Percentiles rank a stretch among this genome's conserved stretches.
These are phyloP conservation scores for Ephydatia muelleri DNA, from an alignment of 37 sponge, comb jelly and placozoan species.

Conservation along the genomic window DNA sequence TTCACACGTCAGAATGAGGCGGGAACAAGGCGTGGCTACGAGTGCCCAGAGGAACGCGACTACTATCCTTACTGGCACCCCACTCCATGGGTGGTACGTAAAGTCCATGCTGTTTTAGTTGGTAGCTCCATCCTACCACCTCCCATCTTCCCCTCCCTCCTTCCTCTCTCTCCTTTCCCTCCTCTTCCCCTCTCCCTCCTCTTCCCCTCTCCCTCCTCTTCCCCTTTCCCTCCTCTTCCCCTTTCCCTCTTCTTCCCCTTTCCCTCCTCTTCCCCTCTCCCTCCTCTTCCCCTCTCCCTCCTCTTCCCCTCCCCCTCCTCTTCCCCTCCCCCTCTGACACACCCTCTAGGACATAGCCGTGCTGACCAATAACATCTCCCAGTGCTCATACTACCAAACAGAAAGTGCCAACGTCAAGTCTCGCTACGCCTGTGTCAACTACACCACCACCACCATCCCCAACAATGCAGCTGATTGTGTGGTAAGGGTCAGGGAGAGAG, in stretches of 20 bases:
- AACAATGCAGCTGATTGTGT: constrained; percentile 84
- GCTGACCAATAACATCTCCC: constrained; percentile 79
- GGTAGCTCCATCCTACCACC: not conserved
- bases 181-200: no score
- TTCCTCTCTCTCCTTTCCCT: no score
- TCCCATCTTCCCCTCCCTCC: no score
- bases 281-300: no score
- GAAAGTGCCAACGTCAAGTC: constrained; percentile 92
- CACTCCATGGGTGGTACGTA: constrained; percentile 91
- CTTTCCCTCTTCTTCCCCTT: no score
- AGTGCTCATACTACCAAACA: constrained; percentile 79
- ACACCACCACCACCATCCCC: constrained; percentile 61
- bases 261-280: no score
- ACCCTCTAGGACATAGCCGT: constrained; percentile 92
- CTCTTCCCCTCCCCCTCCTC: no score
- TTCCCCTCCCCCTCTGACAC: no score
- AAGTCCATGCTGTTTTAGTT: not conserved
- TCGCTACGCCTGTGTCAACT: constrained; percentile 68
- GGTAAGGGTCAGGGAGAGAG: constrained; percentile 38
- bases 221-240: no score
- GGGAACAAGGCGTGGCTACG: constrained; percentile 93
- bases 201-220: no score
- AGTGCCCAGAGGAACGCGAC: constrained; percentile 99
- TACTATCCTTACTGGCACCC: constrained; percentile 99
- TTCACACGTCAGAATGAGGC: constrained; percentile 94